Evolutionary conservation across 2,888 invertebrate species (phyloP), one percentile per base, ranked within the genome.

Genomic region (Trachelus troglodyta): DNA sequence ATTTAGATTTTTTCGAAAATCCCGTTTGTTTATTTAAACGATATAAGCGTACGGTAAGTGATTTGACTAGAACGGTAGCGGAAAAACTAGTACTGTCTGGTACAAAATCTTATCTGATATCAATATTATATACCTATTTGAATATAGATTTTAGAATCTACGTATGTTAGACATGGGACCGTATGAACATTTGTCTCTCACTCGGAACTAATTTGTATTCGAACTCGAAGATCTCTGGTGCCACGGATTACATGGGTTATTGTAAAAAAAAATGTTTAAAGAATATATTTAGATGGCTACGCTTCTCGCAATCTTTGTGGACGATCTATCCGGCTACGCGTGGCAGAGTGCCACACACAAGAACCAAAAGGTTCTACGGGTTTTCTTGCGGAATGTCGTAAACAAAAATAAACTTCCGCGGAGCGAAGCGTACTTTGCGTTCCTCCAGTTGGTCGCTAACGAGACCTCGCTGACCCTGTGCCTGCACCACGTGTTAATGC

Each of bases 321-420:
- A 15, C 56, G 56, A 56, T 56, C 56, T 56, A 56, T 23, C 56
- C 23, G 56, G 23, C 56, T 56, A 56, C 56, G 56, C 56, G 56
- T 56, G 56, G 56, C 56, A 56, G 2, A 9, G 56, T 56, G 56
- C 56, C 56, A 56, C 56, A 56, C 56, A 56, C 1, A 23, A 56
- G 23, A 23, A 56, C 9, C 56, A 71, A 71, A 71, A 3, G 23
- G 12, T 23, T 34, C 34, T 71, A 71, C 31, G 34, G 71, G 31
- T 71, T 71, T 34, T 31, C 71, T 71, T 34, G 12, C 34, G 71
- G 71, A 33, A 71, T 71, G 71, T 23, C 12, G 31, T 71, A 71
- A 71, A 71, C 71, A 71, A 71, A 71, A 71, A 71, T 71, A 71
- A 31, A 71, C 71, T 15, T 56, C 15, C 40, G 6, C 40, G 15